Base-by-base conservation (phyloP, 2,888 invertebrate genomes). In the Ferdinandea cuprea region DNA sequence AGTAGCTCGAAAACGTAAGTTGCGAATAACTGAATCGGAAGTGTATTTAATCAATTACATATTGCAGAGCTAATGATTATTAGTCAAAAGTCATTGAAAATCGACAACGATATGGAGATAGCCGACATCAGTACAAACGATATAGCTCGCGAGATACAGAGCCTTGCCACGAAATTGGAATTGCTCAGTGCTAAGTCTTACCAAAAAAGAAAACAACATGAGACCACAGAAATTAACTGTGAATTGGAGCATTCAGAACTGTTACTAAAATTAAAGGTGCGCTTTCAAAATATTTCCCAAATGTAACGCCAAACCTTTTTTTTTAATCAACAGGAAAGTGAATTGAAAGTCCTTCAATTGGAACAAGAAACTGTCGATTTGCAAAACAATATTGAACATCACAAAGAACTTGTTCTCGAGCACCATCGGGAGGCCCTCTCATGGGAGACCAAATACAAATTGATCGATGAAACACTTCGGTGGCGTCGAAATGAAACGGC, bases 381-480 rank as follows among this genome's bases (percentile, higher is more conserved):
- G 59, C 93, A 94, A 85, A 93, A 93, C 54, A 94, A 95, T 28
- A 95, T 96, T 87, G 92, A 93, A 25, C 91, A 92, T 35, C 85
- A 87, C 32, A 91, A 90, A 46, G 87, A 89, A 50, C 89, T 95
- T 0, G 93, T 94, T 1, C 93, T 94, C 66, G 93, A 94, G 44
- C 89, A 95, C 17, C 93, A 94, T 80, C 92, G 94, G 37, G 95
- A 96, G 89, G 93, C 94, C 7, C 91, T 96, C 28, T 94, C 95
- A 30, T 97, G 97, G 96, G 95, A 96, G 88, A 94, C 95, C 85
- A 96, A 96, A 91, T 93, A 95, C 74, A 91, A 94, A 86, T 89
- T 96, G 87, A 94, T 95, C 1, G 93, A 93, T 19, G 96, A 96
- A 88, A 93, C 95, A 0, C 94, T 94, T 87, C 93, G 93, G 86